Conservation (phyloP, 2,888 invertebrate species). For the Acanthosepion esculentum region DNA sequence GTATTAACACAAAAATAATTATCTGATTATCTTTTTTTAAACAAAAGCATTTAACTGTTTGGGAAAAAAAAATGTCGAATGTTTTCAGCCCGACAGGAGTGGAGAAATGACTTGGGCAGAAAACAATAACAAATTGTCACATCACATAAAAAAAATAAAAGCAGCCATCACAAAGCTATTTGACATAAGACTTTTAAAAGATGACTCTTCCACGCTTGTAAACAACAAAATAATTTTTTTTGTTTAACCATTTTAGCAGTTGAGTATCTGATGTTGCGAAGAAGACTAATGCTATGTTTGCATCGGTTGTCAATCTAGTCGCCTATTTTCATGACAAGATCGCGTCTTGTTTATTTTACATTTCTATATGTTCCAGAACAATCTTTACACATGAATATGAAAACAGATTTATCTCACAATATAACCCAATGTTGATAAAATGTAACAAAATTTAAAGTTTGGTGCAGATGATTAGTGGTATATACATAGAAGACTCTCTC, state of each 20-base stretch:
- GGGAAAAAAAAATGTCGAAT: no score
- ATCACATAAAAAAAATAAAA: neutral
- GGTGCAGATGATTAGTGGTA: no score
- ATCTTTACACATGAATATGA: neutral
- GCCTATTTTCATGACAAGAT: neutral
- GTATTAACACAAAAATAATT: no score
- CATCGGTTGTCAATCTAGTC: neutral
- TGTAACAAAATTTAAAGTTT: no score
- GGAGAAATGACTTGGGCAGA: no score
- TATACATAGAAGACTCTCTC: no score
- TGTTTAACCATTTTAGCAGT: conserved; percentile 4
- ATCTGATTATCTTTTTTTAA: no score
- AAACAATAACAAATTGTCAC: neutral
- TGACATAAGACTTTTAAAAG: neutral
- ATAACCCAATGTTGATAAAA: neutral
- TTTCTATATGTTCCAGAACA: neutral
- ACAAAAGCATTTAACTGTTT: no score
- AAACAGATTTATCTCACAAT: neutral
- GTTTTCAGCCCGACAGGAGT: no score
- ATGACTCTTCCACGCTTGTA: neutral
- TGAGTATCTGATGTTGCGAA: neutral
- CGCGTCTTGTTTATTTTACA: neutral
- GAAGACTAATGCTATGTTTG: neutral
- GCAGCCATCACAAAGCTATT: no score
- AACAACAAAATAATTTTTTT: neutral